phyloP scores from a whole-genome alignment of 35 echinoderm and acorn worm genomes.

The Stichopus chloronotus region DNA sequence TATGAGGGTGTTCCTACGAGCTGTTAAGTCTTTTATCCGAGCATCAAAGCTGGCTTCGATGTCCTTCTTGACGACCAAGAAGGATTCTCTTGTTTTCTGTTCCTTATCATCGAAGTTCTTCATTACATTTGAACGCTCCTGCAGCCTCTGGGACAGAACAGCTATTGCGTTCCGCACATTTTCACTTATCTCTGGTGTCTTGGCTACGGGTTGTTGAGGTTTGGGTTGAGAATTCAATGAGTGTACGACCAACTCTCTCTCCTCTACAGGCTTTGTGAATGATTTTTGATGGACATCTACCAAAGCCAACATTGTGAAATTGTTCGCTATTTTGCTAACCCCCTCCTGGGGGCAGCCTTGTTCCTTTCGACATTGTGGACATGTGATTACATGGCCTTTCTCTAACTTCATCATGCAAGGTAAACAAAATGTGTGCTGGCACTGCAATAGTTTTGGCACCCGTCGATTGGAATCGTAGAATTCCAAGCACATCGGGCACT shows the following conservation, averaged over 20 bases:
- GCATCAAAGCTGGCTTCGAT: slow-evolving; percentile 77
- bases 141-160: slow-evolving; percentile 68
- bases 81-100: slow-evolving; percentile 70
- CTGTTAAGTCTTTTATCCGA: slow-evolving; percentile 69
- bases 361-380: slow-evolving; percentile 83
- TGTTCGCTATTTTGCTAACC: slow-evolving; percentile 73
- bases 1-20: slow-evolving; percentile 70
- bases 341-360: slow-evolving; percentile 70
- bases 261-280: slow-evolving; percentile 2
- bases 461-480: slow-evolving; percentile 61
- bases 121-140: slow-evolving; percentile 74
- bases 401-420: slow-evolving; percentile 74
- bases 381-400: slow-evolving; percentile 68
- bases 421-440: slow-evolving; percentile 93
- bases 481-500: slow-evolving; percentile 96
- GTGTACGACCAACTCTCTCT: not conserved
- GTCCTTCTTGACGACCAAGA: slow-evolving; percentile 70
- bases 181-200: slow-evolving; percentile 61
- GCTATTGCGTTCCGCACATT: slow-evolving; percentile 71
- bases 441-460: slow-evolving; percentile 84
- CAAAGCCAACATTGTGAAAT: slow-evolving; percentile 93
- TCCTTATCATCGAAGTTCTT: slow-evolving; percentile 72
- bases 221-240: slow-evolving; percentile 30
- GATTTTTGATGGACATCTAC: slow-evolving; percentile 83
- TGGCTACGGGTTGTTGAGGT: slow-evolving; percentile 8